Percentiles rank a stretch among this genome's conserved stretches.
Evolutionary conservation across 2,113 vertebrate genomes (phyloP).

Genomic region (Clarias batrachus): DNA sequence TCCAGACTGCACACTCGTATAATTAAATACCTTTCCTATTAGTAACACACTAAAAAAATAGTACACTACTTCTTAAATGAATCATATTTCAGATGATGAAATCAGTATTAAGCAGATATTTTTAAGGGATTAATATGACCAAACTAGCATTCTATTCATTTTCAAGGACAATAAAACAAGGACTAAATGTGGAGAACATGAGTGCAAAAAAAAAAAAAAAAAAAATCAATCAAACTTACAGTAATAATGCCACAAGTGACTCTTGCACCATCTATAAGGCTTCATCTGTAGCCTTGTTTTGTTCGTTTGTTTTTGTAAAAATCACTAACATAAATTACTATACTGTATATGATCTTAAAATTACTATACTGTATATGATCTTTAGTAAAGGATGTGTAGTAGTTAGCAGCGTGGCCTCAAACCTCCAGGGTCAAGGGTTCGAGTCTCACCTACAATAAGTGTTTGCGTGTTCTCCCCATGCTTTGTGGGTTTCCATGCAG

Average conservation of each 20-base stretch:
- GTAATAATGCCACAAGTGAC: neutral
- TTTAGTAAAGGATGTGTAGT: neutral
- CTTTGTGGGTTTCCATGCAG: too few species aligned
- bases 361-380: neutral
- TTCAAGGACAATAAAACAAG: neutral
- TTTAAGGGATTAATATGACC: neutral
- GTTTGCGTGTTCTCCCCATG: too few species aligned
- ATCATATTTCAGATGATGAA: neutral
- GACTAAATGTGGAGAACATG: neutral
- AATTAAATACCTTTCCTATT: neutral
- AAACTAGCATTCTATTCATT: neutral
- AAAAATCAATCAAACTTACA: neutral
- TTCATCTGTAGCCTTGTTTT: neutral
- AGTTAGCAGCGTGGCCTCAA: too few species aligned
- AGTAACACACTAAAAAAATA: neutral
- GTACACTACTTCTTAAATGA: neutral
- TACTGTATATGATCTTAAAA: too few species aligned
- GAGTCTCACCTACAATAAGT: too few species aligned
- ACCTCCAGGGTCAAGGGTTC: too few species aligned
- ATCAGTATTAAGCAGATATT: neutral
- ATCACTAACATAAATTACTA: neutral
- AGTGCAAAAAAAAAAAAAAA: neutral
- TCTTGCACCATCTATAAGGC: neutral
- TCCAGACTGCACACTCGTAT: neutral
- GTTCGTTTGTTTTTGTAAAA: neutral